Percentiles rank a stretch among this genome's conserved stretches.
Conservation (phyloP, 64 coral and sea anemone genomes). For the Anthopleura sola region DNA sequence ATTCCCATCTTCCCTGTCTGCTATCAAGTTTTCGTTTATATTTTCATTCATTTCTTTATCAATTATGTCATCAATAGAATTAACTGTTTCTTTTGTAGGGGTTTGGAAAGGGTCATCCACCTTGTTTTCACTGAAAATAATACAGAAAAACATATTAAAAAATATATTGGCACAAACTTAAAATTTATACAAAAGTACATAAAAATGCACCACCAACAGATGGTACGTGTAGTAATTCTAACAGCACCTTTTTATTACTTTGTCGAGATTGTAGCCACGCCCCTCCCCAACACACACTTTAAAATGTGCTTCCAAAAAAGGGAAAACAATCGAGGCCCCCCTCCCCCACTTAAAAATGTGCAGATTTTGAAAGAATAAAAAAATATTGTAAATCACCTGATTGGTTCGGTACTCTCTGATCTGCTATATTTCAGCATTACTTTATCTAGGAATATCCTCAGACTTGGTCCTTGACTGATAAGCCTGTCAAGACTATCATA, state of each 20-base stretch:
- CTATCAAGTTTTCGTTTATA: neutral
- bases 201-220: too few relatives aligned
- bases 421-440: conserved; percentile 34
- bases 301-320: too few relatives aligned
- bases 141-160: neutral
- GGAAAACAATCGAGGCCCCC: too few relatives aligned
- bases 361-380: too few relatives aligned
- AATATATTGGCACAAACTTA: too few relatives aligned
- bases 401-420: neutral
- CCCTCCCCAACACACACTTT: too few relatives aligned
- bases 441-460: conserved; percentile 61
- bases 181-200: too few relatives aligned
- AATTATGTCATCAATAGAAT: too few relatives aligned
- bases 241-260: too few relatives aligned
- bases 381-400: neutral
- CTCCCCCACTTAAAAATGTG: too few relatives aligned
- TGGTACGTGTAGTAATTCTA: too few relatives aligned
- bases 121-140: conserved; percentile 11
- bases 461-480: conserved; percentile 66
- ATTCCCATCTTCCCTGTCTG: neutral
- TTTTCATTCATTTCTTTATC: neutral
- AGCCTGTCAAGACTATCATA: conserved; percentile 71
- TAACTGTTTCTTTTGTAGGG: neutral
- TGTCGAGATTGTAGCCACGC: too few relatives aligned
- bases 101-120: neutral